These are phyloP conservation scores for Leucania comma DNA, from an alignment of 2,888 invertebrate genomes.

Conservation along the genomic window DNA sequence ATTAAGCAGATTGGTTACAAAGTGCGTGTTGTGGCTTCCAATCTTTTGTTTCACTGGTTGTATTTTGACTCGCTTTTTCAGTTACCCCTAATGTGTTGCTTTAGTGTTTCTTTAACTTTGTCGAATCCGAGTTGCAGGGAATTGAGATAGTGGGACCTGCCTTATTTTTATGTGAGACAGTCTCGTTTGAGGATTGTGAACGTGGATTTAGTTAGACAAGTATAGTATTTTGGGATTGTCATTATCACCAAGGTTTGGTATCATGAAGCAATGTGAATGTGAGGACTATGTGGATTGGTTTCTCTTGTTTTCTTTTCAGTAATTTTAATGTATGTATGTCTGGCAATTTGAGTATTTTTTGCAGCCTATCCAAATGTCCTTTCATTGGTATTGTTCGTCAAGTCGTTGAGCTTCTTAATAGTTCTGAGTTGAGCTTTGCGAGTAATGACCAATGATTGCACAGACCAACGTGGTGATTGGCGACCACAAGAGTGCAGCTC, in stretches of 20 bases:
- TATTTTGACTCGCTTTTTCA: conserved; percentile 52
- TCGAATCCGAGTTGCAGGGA: conserved; percentile 16
- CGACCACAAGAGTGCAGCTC: too few species aligned
- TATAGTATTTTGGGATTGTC: neutral
- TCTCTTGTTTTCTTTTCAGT: too few species aligned
- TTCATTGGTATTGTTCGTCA: too few species aligned
- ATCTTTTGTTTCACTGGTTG: conserved; percentile 44
- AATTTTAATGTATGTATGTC: too few species aligned
- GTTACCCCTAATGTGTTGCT: conserved; percentile 31
- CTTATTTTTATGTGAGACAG: conserved; percentile 12
- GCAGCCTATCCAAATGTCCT: too few species aligned
- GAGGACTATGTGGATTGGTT: too few species aligned
- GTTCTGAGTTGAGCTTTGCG: too few species aligned
- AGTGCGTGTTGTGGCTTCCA: conserved; percentile 45
- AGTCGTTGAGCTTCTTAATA: too few species aligned
- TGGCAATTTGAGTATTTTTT: too few species aligned
- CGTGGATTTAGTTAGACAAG: neutral
- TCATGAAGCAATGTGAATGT: too few species aligned
- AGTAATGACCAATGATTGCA: too few species aligned
- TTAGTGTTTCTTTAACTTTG: conserved; percentile 21
- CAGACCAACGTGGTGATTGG: too few species aligned
- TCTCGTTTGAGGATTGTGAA: neutral
- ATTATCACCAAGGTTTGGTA: neutral
- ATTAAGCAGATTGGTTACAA: conserved; percentile 59
- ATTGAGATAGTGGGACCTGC: conserved; percentile 1